These are phyloP conservation scores for Megaceryle alcyon DNA, from an alignment of 2,797 vertebrate genomes.

Conservation along the genomic window DNA sequence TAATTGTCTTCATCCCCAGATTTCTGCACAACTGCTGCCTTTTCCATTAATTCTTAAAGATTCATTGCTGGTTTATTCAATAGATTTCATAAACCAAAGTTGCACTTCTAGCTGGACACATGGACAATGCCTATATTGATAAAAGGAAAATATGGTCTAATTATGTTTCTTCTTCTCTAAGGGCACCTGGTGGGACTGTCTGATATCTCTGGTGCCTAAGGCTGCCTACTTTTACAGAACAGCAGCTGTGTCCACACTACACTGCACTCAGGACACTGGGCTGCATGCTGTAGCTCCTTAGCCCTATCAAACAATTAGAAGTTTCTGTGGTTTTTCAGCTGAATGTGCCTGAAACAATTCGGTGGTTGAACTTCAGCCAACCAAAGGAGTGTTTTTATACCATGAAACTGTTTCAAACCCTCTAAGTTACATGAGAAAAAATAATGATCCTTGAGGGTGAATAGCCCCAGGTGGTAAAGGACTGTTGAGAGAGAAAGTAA, in stretches of 20 bases:
- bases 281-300: background rate
- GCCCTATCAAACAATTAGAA: background rate
- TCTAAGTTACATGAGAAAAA: background rate
- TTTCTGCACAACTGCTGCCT: background rate
- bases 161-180: background rate
- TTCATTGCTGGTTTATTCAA: background rate
- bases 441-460: background rate
- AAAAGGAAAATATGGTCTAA: background rate
- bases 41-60: background rate
- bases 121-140: background rate
- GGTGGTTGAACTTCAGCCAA: background rate
- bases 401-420: background rate
- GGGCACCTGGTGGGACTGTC: background rate
- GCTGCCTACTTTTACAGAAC: background rate
- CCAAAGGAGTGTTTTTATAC: background rate
- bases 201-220: background rate
- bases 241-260: background rate
- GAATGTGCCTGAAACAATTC: background rate
- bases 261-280: accelerated
- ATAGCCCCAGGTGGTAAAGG: background rate
- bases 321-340: background rate
- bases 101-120: background rate
- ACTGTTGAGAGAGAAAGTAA: background rate
- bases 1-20: background rate
- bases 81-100: background rate